Conservation (phyloP, 2,797 vertebrate species). For the Balearica regulorum region DNA sequence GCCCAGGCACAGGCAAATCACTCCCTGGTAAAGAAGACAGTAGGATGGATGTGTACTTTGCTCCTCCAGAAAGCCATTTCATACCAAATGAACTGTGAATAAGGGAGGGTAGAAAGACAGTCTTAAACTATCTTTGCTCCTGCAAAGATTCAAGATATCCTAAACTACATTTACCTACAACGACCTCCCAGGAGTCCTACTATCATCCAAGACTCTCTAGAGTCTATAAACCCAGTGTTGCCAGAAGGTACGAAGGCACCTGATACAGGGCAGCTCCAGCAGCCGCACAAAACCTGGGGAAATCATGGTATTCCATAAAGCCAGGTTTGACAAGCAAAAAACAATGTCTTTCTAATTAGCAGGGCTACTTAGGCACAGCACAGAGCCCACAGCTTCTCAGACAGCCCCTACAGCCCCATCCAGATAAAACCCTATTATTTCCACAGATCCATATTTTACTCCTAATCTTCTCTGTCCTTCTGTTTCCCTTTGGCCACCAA, state of each 20-base stretch:
- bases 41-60: neutral
- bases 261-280: neutral
- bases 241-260: neutral
- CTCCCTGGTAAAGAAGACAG: neutral
- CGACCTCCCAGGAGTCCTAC: neutral
- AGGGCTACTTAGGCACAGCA: neutral
- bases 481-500: neutral
- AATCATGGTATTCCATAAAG: neutral
- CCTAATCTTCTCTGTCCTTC: neutral
- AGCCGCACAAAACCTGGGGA: accelerated
- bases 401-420: neutral
- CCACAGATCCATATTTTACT: neutral
- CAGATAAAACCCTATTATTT: neutral
- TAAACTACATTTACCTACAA: neutral
- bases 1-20: neutral
- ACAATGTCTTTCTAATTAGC: neutral
- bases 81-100: neutral
- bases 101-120: neutral
- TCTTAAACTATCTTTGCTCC: neutral
- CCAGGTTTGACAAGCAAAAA: neutral
- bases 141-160: neutral
- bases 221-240: neutral
- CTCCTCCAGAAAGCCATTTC: neutral
- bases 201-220: neutral
- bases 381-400: neutral